These are phyloP conservation scores for Pteromalus puparum DNA, from an alignment of 1,140 invertebrate species.

Conservation along the genomic window DNA sequence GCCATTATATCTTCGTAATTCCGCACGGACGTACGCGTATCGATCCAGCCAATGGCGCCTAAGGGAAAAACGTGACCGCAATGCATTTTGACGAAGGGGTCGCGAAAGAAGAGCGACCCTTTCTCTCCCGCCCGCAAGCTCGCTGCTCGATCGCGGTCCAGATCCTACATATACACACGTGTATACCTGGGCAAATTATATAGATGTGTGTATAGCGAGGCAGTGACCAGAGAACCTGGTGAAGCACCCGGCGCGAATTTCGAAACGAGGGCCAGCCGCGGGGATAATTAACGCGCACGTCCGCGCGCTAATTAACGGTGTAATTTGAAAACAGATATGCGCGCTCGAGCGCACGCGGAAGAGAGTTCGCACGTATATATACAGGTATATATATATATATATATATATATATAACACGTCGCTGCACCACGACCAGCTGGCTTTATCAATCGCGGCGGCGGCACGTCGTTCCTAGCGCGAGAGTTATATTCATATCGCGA, in stretches of 20 bases:
- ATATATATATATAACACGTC: too few species aligned
- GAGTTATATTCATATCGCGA: too few species aligned
- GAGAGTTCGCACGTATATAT: not conserved
- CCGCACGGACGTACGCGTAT: slow-evolving; percentile 59
- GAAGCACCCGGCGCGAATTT: slow-evolving; percentile 35
- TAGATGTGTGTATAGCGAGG: not conserved
- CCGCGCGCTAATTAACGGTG: slow-evolving; percentile 31
- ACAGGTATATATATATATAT: not conserved
- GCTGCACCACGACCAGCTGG: not conserved
- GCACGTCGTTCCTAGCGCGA: not conserved
- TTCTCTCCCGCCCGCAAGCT: not conserved
- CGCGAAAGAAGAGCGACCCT: slow-evolving; percentile 38
- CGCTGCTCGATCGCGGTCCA: not conserved
- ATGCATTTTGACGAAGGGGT: slow-evolving; percentile 58
- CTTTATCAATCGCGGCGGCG: not conserved
- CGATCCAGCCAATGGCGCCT: slow-evolving; percentile 59
- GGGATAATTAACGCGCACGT: slow-evolving; percentile 59
- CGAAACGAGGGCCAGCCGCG: slow-evolving; percentile 38
- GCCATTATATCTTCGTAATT: slow-evolving; percentile 61
- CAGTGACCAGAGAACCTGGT: not conserved
- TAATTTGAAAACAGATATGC: slow-evolving; percentile 25
- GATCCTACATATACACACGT: slow-evolving; percentile 52
- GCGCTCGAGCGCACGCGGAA: not conserved
- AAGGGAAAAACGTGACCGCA: slow-evolving; percentile 64
- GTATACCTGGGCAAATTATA: too few species aligned